Evolutionary conservation across 2,888 invertebrate species (phyloP), one percentile per base, ranked within the genome.

Genomic region (Cataglyphis livida): DNA sequence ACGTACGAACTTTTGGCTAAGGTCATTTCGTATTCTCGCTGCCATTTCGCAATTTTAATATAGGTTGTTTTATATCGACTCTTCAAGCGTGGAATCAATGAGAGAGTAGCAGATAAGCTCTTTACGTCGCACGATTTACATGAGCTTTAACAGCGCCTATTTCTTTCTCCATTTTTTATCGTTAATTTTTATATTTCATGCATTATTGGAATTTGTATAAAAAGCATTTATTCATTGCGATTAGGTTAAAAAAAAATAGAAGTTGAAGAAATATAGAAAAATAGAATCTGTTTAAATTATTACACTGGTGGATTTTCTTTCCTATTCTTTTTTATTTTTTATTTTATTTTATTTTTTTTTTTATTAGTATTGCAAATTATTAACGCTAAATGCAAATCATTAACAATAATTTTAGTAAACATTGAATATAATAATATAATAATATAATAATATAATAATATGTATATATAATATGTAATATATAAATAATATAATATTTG

Each of bases 21-120:
- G 28, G 44, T 28, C 61, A 44, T 81, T 48, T 78, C 64, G 54
- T 61, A 38, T 78, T 64, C 51, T 28, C 59, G 65, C 66, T 61
- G 66, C 65, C 48, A 81, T 85, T 84, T 85, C 85, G 68, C 84
- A 83, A 86, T 89, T 89, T 82, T 87, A 89, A 88, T 86, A 70
- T 64, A 51, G 57, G 44, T n/a, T 75, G 66, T 76, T 81, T 70
- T 65, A 81, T 76, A 83, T 85, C 83, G 21, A 12, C 9, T 32
- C 15, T 15, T 57, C 44, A 44, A 41, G 41, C 68, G 74, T 73
- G 65, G 71, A 84, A 85, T 70, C 76, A 64, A 61, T 61, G 86
- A 62, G 54, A 51, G 57, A 6, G 66, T 25, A 66, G 3, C 35
- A 12, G 25, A 48, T 25, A 35, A 51, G 3, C n/a, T 18, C 1